Percentiles rank a stretch among this genome's conserved stretches.
Conservation (phyloP, 1,140 invertebrate genomes). For the Polypedilum vanderplanki region DNA sequence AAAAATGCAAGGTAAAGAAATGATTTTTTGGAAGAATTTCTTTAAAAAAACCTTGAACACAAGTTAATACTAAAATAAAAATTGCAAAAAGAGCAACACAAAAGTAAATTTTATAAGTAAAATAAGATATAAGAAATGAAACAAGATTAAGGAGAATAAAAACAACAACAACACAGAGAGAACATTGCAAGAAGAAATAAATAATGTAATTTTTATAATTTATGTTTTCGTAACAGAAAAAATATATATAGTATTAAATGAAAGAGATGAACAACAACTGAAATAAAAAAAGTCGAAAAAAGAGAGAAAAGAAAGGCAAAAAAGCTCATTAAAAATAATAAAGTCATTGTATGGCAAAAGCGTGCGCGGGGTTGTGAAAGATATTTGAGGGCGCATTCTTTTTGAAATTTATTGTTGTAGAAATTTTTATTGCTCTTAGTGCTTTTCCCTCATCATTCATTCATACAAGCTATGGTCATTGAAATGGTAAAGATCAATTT, state of each 20-base stretch:
- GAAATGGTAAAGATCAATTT: too few species aligned
- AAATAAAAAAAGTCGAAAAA: constrained; percentile 15
- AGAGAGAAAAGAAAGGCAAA: neutral
- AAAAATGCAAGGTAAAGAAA: neutral
- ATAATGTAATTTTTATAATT: constrained; percentile 29
- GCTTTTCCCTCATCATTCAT: neutral
- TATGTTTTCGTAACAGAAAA: constrained; percentile 23
- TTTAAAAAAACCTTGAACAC: too few species aligned
- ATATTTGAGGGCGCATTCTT: neutral
- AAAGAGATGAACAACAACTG: constrained; percentile 14
- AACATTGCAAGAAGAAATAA: neutral
- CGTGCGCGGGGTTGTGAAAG: neutral
- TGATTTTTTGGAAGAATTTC: too few species aligned
- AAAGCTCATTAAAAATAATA: constrained; percentile 29
- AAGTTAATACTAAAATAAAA: too few species aligned
- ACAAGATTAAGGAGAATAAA: constrained; percentile 24
- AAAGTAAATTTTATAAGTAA: constrained; percentile 12
- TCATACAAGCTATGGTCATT: too few species aligned
- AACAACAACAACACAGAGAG: neutral
- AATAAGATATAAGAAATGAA: constrained; percentile 28
- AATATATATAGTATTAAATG: constrained; percentile 1
- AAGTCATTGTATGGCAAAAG: constrained; percentile 9
- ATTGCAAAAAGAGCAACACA: neutral
- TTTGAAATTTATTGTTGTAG: neutral
- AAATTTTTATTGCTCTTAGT: constrained; percentile 14